Evolutionary conservation across 2,113 vertebrate species (phyloP).

Genomic region (Panurus biarmicus): DNA sequence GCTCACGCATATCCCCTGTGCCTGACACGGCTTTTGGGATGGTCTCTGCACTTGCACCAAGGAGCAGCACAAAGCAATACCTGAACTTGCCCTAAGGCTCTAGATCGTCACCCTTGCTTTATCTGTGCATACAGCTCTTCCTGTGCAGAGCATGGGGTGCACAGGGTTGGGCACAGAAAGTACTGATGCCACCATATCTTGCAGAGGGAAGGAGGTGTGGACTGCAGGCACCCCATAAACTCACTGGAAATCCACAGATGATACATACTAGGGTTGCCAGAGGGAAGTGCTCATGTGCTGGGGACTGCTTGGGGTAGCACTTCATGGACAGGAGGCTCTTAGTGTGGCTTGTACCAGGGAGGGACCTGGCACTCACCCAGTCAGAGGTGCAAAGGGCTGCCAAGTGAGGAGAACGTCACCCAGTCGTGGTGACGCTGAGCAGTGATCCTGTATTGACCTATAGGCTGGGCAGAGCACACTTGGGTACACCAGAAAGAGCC

Average conservation of each 20-base stretch:
- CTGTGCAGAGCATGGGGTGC: neutral
- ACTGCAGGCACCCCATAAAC: neutral
- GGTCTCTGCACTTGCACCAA: neutral
- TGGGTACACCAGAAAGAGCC: neutral
- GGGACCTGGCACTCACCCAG: neutral
- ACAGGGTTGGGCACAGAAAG: neutral
- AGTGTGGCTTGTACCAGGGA: neutral
- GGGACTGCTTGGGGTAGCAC: neutral
- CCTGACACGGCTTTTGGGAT: accelerated
- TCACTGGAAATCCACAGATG: neutral
- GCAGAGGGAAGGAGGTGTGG: neutral
- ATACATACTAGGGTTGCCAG: accelerated
- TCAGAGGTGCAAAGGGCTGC: neutral
- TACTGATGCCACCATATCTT: neutral
- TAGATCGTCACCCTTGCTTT: neutral
- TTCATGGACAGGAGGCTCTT: neutral
- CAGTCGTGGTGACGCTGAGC: accelerated
- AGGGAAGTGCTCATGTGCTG: neutral
- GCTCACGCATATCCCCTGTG: neutral
- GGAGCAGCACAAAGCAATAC: neutral
- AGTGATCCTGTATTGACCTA: accelerated
- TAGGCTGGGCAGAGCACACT: neutral
- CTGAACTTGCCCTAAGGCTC: accelerated
- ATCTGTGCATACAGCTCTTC: neutral
- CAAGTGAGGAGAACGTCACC: accelerated